These are phyloP conservation scores for Danio albolineatus DNA, from an alignment of 2,797 vertebrate genomes.

Conservation along the genomic window DNA sequence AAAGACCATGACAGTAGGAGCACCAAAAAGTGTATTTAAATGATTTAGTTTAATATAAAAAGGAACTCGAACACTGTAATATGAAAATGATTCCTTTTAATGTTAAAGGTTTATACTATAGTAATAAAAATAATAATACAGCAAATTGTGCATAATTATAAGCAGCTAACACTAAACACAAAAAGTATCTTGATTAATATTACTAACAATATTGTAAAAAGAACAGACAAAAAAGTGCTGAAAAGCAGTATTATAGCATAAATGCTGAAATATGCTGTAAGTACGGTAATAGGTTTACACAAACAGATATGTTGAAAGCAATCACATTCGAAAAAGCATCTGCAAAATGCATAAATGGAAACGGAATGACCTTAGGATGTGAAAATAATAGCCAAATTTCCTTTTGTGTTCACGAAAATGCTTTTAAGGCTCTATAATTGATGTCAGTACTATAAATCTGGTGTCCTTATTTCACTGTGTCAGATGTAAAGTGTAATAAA, in stretches of 20 bases:
- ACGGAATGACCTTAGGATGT: not conserved
- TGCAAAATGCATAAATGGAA: not conserved
- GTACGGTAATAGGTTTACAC: not conserved
- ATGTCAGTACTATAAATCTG: not conserved
- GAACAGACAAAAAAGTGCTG: not conserved
- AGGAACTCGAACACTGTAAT: not conserved
- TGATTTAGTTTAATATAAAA: not conserved
- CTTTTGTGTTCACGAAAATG: not conserved
- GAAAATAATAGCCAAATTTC: not conserved
- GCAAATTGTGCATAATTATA: too few species aligned
- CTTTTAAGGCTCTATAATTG: slow-evolving; percentile 2
- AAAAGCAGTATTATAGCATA: not conserved
- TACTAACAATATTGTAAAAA: not conserved
- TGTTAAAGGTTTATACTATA: too few species aligned
- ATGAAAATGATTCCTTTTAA: not conserved
- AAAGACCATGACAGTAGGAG: too few species aligned
- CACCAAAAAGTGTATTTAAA: not conserved
- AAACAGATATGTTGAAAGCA: not conserved
- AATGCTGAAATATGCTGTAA: not conserved
- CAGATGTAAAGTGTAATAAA: slow-evolving; percentile 35
- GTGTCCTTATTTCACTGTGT: slow-evolving; percentile 35
- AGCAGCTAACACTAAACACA: not conserved
- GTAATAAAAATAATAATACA: not conserved
- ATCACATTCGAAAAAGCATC: not conserved
- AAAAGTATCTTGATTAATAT: not conserved